These are phyloP conservation scores for Ciona savignyi DNA, from an alignment of 23 tunicate genomes.

Conservation along the genomic window DNA sequence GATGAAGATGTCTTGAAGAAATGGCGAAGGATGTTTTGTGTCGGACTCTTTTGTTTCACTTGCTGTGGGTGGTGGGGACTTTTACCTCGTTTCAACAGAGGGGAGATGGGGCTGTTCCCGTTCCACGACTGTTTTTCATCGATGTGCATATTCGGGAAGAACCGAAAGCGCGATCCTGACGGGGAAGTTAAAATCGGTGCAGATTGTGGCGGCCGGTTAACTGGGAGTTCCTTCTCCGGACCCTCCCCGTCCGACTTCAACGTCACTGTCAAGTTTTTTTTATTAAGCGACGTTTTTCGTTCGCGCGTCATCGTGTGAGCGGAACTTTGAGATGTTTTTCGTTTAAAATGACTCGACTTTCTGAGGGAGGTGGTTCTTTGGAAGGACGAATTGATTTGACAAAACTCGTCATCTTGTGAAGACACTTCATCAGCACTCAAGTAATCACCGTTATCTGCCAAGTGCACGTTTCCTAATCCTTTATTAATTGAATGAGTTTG, in stretches of 20 bases:
- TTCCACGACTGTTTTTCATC: slow-evolving; percentile 2
- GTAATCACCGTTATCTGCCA: neutral
- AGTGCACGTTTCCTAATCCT: neutral
- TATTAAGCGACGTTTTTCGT: neutral
- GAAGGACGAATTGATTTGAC: neutral
- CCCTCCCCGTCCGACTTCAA: neutral
- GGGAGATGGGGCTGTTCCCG: neutral
- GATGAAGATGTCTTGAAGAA: slow-evolving; percentile 19
- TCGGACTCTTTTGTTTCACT: slow-evolving; percentile 13
- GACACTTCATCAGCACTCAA: neutral
- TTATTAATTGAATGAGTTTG: neutral
- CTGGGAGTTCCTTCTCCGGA: neutral
- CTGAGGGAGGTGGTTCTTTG: neutral
- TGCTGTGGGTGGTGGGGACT: neutral
- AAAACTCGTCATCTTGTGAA: neutral
- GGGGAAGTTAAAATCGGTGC: slow-evolving; percentile 17
- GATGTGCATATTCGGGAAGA: slow-evolving; percentile 10
- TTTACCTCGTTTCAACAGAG: neutral
- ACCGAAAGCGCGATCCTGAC: slow-evolving; percentile 14
- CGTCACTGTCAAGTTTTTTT: neutral
- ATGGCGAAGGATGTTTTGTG: slow-evolving; percentile 12
- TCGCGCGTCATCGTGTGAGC: neutral
- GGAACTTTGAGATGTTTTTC: neutral
- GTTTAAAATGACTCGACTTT: neutral
- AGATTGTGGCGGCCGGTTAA: slow-evolving; percentile 16